Base-by-base conservation (phyloP, 1,140 invertebrate species). In the Micrasema minimum region DNA sequence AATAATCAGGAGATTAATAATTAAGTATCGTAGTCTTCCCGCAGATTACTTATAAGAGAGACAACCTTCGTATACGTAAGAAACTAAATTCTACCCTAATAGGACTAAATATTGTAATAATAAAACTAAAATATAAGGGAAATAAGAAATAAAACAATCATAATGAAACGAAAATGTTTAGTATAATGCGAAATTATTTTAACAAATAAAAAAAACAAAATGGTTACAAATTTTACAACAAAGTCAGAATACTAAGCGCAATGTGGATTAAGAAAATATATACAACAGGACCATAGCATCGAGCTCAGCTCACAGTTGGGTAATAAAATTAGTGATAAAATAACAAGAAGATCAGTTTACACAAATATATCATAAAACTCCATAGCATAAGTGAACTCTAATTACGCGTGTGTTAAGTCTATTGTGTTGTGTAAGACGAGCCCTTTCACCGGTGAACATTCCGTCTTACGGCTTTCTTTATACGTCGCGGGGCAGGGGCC, bases 381-480 rank as follows among this genome's bases (percentile, higher is more conserved):
- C 51, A 68, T 38, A 68, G 57, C 66, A 41, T 57, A 68, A 68
- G 57, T 51, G 57, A 38, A 55, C 57, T 45, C 23, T 26, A 12
- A 26, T 35, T 31, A 48, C 51, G 66, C 41, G 20, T 43, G 23
- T 37, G 9, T 16, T 31, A 65, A 65, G 62, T 65, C 43, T 65
- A 48, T 65, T 18, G 38, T 14, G 50, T 65, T 48, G 50, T 48
- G 45, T 50, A 48, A 35, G 26, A 65, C 23, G 10, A 50, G 48
- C 51, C 23, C 3, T 59, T 62, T 72, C 55, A 67, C 48, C 66
- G 57, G 50, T 48, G 11, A 10, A 71, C 62, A 23, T 59, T 72
- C 23, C 73, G 48, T 66, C 73, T 61, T 2, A 72, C 69, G 4
- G 73, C 73, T 38, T 72, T 75, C 66, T 72, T 75, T 18, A 66